Percentiles rank a stretch among this genome's conserved stretches.
Conservation (phyloP, 2,888 invertebrate genomes). For the Micoletzkya japonica region DNA sequence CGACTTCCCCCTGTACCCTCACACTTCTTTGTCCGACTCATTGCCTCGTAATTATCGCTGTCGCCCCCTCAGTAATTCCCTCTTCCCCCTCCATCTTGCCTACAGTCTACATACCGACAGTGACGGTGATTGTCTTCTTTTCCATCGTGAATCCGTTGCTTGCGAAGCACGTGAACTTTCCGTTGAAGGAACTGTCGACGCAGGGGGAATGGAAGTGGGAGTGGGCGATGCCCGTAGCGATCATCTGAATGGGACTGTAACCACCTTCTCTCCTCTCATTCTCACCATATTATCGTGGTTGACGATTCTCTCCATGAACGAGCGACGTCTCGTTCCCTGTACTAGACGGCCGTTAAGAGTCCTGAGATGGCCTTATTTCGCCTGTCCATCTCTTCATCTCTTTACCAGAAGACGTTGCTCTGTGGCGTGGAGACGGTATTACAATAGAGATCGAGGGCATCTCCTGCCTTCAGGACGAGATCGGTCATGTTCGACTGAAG, state of each 20-base stretch:
- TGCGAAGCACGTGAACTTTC: constrained; percentile 7
- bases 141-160: constrained; percentile 9
- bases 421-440: constrained; percentile 12
- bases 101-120: neutral
- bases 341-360: constrained; percentile 17
- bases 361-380: constrained; percentile 8
- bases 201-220: constrained; percentile 6
- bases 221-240: neutral
- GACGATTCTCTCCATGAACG: neutral
- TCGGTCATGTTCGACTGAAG: constrained; percentile 3
- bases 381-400: no score
- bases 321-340: constrained; percentile 2
- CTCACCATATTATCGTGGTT: constrained; percentile 15
- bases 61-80: neutral
- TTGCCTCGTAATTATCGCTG: neutral
- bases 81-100: neutral
- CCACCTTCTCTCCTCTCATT: neutral
- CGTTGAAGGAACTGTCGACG: constrained; percentile 11
- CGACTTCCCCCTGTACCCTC: no score
- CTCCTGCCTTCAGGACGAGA: neutral
- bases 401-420: constrained; percentile 25
- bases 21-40: neutral
- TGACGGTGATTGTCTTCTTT: neutral
- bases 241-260: constrained; percentile 2
- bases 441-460: constrained; percentile 17